Conservation (phyloP, 2,797 vertebrate species). For the Moxostoma hubbsi region DNA sequence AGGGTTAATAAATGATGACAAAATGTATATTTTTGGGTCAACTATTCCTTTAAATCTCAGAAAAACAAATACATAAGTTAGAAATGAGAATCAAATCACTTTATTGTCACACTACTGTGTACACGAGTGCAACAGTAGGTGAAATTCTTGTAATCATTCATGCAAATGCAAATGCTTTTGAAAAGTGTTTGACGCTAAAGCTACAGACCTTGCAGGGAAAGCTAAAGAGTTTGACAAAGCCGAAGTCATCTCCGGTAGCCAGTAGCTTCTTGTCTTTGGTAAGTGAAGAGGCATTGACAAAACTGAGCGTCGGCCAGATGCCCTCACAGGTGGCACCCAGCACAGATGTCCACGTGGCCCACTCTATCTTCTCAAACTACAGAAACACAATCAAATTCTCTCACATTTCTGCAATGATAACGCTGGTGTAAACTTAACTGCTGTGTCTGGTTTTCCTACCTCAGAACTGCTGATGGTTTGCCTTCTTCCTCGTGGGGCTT, state of each 20-base stretch:
- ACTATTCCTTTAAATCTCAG: no score
- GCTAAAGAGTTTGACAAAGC: conserved; percentile 93
- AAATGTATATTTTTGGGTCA: no score
- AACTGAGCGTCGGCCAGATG: conserved; percentile 90
- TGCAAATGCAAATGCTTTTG: no score
- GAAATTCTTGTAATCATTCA: no score
- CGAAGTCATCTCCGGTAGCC: conserved; percentile 93
- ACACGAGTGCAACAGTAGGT: no score
- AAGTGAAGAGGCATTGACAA: conserved; percentile 88
- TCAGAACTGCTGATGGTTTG: conserved; percentile 89
- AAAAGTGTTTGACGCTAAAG: not conserved
- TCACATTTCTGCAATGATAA: not conserved
- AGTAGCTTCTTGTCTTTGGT: conserved; percentile 87
- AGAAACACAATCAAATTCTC: conserved; percentile 44
- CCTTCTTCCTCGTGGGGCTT: conserved; percentile 92
- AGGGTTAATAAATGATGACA: no score
- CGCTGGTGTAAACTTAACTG: no score
- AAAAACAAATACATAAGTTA: no score
- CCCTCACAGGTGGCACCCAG: conserved; percentile 91
- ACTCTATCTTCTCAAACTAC: conserved; percentile 94
- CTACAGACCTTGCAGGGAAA: conserved; percentile 87
- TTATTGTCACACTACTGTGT: no score
- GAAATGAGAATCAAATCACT: no score
- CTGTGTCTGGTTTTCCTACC: conserved; percentile 71
- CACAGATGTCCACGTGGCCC: conserved; percentile 93